Percentiles rank a stretch among this genome's conserved stretches.
phyloP scores from a whole-genome alignment of 2,113 vertebrate species.

The Deroptyus accipitrinus region DNA sequence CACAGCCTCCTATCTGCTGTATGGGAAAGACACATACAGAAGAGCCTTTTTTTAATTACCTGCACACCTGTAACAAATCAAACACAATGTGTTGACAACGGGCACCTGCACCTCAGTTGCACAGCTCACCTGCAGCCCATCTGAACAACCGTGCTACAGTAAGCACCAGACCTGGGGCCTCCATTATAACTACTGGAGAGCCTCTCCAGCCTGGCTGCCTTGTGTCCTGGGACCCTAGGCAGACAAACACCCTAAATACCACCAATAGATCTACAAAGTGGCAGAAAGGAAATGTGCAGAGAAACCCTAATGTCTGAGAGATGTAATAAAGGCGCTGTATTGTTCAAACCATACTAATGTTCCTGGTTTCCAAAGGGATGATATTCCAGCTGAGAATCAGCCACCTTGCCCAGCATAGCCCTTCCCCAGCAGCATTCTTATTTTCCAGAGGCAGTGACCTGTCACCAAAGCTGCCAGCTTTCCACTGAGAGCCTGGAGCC shows the following conservation, averaged over 20 bases:
- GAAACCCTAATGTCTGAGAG: background rate
- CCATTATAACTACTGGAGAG: too few species aligned
- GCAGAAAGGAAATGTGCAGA: accelerated
- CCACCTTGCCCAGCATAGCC: background rate
- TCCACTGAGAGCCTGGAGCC: background rate
- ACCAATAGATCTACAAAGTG: accelerated
- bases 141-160: accelerated
- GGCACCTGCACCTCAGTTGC: background rate
- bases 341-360: accelerated
- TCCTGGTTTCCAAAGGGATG: background rate
- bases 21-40: accelerated
- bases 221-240: accelerated
- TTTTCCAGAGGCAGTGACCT: background rate
- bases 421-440: background rate
- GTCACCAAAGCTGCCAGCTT: background rate
- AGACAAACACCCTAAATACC: background rate
- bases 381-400: background rate
- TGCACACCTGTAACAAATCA: background rate
- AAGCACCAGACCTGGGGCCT: background rate
- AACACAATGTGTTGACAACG: background rate
- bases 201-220: background rate
- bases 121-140: background rate
- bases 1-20: accelerated
- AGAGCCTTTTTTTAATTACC: accelerated
- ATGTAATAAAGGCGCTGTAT: accelerated